A percentile compares a stretch with the other conserved stretches of the same genome.
These are phyloP conservation scores for Uropsilus gracilis DNA, from an alignment of 2,113 vertebrate genomes.

Conservation along the genomic window DNA sequence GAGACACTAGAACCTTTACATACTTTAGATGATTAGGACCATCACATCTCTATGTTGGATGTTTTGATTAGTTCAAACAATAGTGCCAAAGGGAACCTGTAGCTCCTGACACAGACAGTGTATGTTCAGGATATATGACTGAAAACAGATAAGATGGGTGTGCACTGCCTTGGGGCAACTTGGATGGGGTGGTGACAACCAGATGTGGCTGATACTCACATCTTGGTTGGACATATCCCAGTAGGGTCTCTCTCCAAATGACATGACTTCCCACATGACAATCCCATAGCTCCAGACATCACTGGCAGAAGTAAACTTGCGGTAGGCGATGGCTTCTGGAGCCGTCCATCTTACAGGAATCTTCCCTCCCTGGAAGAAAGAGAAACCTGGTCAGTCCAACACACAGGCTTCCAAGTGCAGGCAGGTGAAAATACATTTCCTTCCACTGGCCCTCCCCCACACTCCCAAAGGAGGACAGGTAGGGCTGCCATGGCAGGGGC, in stretches of 20 bases:
- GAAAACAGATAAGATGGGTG: background rate
- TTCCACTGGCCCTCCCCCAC: rapidly evolving
- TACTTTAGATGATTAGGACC: background rate
- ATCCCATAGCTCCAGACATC: conserved; percentile 91
- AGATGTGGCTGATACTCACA: conserved; percentile 80
- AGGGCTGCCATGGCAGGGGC: rapidly evolving
- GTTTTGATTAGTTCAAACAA: background rate
- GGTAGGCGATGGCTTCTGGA: conserved; percentile 89
- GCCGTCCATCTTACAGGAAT: conserved; percentile 91
- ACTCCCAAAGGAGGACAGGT: background rate
- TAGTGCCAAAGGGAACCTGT: background rate
- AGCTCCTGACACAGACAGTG: background rate
- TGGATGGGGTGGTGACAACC: background rate
- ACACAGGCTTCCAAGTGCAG: background rate
- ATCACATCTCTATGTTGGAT: background rate
- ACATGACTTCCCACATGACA: conserved; percentile 93
- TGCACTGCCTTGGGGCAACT: background rate
- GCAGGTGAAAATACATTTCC: background rate
- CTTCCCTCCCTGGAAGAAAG: conserved; percentile 86
- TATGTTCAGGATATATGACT: background rate
- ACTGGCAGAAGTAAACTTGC: conserved; percentile 90
- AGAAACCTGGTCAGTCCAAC: conserved; percentile 22
- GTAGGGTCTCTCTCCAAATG: conserved; percentile 90
- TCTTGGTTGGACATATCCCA: conserved; percentile 93
- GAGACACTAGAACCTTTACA: background rate